Evolutionary conservation across 2,113 vertebrate genomes (phyloP).

Genomic region (Sphaerodactylus townsendi): DNA sequence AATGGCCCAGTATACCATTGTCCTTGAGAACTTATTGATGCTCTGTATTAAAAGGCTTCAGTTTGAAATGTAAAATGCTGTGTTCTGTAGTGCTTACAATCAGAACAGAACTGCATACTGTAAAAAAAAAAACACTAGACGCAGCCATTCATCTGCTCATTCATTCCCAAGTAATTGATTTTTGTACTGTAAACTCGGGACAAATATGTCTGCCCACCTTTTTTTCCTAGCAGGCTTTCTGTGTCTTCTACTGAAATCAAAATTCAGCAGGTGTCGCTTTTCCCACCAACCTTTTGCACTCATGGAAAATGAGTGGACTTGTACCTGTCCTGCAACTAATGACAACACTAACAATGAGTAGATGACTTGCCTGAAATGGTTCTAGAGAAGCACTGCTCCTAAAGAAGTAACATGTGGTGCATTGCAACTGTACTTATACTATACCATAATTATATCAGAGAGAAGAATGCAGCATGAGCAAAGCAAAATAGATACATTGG

Average conservation of each 20-base stretch:
- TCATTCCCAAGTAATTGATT: conserved; percentile 32
- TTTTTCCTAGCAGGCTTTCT: neutral
- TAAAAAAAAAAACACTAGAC: conserved; percentile 32
- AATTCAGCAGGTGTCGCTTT: neutral
- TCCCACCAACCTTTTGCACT: neutral
- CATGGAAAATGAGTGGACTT: neutral
- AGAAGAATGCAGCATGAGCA: conserved; percentile 1
- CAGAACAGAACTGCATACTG: neutral
- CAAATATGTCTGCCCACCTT: neutral
- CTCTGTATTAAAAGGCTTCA: neutral
- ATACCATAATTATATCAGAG: conserved; percentile 32
- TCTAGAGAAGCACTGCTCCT: conserved; percentile 35
- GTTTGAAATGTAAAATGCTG: neutral
- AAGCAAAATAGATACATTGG: conserved; percentile 17
- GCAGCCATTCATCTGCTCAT: conserved; percentile 34
- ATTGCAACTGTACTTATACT: conserved; percentile 30
- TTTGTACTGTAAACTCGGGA: conserved; percentile 14
- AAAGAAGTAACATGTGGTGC: conserved; percentile 35
- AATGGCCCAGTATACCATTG: neutral
- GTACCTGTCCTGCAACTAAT: neutral
- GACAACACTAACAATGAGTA: neutral
- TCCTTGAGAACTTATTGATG: neutral
- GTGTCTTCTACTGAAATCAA: neutral
- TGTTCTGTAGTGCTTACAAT: neutral
- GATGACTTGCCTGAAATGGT: conserved; percentile 35